Evolutionary conservation across 2,797 vertebrate genomes (phyloP).

Genomic region (Silurus lanzhouensis): DNA sequence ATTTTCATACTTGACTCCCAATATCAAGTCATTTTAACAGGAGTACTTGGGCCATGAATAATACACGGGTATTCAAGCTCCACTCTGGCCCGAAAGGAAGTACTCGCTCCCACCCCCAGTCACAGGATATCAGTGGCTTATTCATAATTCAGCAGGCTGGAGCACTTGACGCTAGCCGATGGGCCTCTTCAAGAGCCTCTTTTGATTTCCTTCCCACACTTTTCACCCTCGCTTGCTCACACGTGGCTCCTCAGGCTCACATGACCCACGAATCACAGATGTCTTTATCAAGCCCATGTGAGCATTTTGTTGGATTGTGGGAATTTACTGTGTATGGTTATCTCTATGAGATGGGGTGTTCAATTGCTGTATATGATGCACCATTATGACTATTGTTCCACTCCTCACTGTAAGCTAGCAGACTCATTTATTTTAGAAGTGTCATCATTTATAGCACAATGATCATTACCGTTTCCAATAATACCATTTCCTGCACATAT

Average conservation of each 20-base stretch:
- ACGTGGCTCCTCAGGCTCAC: constrained; percentile 60
- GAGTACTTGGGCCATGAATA: constrained; percentile 97
- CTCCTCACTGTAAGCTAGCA: not conserved
- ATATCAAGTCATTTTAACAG: constrained; percentile 98
- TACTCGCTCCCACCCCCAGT: constrained; percentile 93
- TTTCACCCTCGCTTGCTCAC: constrained; percentile 74
- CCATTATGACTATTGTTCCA: constrained; percentile 16
- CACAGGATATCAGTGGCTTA: constrained; percentile 98
- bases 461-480: constrained; percentile 12
- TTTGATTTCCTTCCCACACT: constrained; percentile 83
- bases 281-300: constrained; percentile 51
- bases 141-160: constrained; percentile 99
- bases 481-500: constrained; percentile 1
- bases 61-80: constrained; percentile 99
- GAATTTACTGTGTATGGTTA: constrained; percentile 35
- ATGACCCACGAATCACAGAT: constrained; percentile 59
- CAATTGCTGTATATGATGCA: constrained; percentile 20
- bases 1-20: constrained; percentile 98
- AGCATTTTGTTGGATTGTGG: constrained; percentile 33
- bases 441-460: constrained; percentile 12
- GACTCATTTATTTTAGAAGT: constrained; percentile 18
- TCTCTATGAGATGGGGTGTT: constrained; percentile 7
- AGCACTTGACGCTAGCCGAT: constrained; percentile 84
- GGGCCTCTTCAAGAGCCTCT: constrained; percentile 76
- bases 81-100: constrained; percentile 97